Evolutionary conservation across 92 coral and sea anemone species (phyloP).

Genomic region (Epizoanthus stellaris): DNA sequence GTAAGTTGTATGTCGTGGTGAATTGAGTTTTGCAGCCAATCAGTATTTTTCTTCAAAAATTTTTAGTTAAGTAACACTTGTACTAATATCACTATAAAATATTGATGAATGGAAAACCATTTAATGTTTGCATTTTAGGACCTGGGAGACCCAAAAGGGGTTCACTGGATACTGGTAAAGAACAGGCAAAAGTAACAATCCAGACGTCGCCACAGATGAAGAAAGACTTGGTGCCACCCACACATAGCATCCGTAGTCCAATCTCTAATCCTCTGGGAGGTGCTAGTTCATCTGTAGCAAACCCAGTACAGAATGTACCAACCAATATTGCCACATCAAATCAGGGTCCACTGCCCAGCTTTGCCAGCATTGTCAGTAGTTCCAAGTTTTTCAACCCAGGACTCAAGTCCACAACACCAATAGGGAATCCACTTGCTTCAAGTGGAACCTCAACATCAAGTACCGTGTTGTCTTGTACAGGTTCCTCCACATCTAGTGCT

Average conservation of each 20-base stretch:
- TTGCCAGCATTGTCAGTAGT: constrained; percentile 91
- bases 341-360: constrained; percentile 89
- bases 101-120: not conserved
- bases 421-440: constrained; percentile 4
- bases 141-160: constrained; percentile 12
- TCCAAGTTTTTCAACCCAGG: constrained; percentile 88
- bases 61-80: too few relatives aligned
- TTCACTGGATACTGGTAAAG: constrained; percentile 17
- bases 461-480: not conserved
- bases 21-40: too few relatives aligned
- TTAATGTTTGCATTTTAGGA: not conserved
- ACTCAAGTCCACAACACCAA: not conserved
- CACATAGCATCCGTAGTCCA: constrained; percentile 48
- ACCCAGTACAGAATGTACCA: constrained; percentile 93
- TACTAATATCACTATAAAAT: not conserved
- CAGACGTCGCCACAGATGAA: constrained; percentile 32
- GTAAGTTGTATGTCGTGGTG: too few relatives aligned
- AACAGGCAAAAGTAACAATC: constrained; percentile 3
- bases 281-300: constrained; percentile 56
- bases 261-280: constrained; percentile 61
- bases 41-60: too few relatives aligned
- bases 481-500: too few relatives aligned
- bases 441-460: not conserved
- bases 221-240: constrained; percentile 12
- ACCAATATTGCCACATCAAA: constrained; percentile 76